phyloP scores from a whole-genome alignment of 2,113 vertebrate genomes.

The Tauraco erythrolophus region DNA sequence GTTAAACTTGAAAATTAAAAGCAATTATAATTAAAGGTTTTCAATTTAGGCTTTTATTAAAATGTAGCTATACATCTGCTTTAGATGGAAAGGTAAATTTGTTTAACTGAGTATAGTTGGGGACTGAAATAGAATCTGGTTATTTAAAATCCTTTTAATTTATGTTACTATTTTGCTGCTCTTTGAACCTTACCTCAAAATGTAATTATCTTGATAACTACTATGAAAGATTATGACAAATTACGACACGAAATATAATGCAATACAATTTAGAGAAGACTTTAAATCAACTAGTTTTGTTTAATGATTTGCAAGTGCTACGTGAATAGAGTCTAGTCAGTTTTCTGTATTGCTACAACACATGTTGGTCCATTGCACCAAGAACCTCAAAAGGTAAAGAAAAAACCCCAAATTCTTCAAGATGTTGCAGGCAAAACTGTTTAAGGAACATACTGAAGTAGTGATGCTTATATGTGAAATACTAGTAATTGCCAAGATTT shows the following conservation, averaged over 20 bases:
- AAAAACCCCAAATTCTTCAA: neutral
- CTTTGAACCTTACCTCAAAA: constrained; percentile 23
- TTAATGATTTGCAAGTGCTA: neutral
- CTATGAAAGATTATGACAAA: constrained; percentile 40
- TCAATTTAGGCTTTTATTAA: constrained; percentile 38
- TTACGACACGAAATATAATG: neutral
- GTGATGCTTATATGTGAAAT: neutral
- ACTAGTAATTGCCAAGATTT: neutral
- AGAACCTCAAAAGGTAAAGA: neutral
- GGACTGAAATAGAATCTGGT: constrained; percentile 60
- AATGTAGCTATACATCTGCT: neutral
- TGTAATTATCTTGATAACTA: constrained; percentile 50
- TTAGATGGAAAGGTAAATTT: constrained; percentile 47
- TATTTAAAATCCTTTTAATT: constrained; percentile 54
- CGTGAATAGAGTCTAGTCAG: neutral
- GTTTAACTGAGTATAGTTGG: constrained; percentile 27
- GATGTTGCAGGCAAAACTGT: neutral
- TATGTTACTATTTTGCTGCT: constrained; percentile 21
- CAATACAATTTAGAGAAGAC: neutral
- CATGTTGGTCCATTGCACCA: rapidly evolving
- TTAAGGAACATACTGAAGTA: neutral
- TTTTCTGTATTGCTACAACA: neutral
- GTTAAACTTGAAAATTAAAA: constrained; percentile 45
- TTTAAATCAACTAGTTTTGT: constrained; percentile 8
- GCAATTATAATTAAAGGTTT: constrained; percentile 39